Evolutionary conservation across 2,797 vertebrate species (phyloP).

Genomic region (Enteromius mattozi): DNA sequence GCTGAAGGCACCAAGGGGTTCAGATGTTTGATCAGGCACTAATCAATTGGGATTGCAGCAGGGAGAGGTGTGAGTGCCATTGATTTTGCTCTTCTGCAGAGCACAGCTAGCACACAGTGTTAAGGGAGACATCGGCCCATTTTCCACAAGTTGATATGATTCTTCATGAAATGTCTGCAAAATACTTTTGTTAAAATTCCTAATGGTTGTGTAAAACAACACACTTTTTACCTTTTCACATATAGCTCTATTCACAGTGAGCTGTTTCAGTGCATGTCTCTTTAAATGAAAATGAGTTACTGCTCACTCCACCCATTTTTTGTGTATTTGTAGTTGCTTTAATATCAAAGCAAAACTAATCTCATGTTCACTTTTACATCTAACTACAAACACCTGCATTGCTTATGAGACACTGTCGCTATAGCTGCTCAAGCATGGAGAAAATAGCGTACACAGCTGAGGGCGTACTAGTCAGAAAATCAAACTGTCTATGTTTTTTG

Average conservation of each 20-base stretch:
- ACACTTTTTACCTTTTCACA: background rate
- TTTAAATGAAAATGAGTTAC: background rate
- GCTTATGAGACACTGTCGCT: background rate
- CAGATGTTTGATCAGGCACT: constrained; percentile 55
- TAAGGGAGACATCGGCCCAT: background rate
- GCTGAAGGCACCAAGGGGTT: constrained; percentile 55
- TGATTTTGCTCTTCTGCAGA: constrained; percentile 62
- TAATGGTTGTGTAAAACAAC: background rate
- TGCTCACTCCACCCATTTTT: background rate
- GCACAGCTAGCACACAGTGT: constrained; percentile 49
- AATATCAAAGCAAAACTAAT: background rate
- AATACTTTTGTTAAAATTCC: background rate
- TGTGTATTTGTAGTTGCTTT: background rate
- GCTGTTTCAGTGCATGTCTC: background rate
- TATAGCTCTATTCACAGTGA: background rate
- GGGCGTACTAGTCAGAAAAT: too few relatives aligned
- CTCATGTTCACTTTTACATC: background rate
- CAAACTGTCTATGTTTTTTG: background rate
- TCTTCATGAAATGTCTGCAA: background rate
- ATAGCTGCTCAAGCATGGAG: background rate
- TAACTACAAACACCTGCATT: background rate
- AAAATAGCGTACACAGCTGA: too few relatives aligned
- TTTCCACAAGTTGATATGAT: background rate
- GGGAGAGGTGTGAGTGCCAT: constrained; percentile 52
- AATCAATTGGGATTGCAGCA: constrained; percentile 60